Evolutionary conservation across 2,888 invertebrate species (phyloP), one percentile per base, ranked within the genome.

Genomic region (Ichneumoninae sp.): DNA sequence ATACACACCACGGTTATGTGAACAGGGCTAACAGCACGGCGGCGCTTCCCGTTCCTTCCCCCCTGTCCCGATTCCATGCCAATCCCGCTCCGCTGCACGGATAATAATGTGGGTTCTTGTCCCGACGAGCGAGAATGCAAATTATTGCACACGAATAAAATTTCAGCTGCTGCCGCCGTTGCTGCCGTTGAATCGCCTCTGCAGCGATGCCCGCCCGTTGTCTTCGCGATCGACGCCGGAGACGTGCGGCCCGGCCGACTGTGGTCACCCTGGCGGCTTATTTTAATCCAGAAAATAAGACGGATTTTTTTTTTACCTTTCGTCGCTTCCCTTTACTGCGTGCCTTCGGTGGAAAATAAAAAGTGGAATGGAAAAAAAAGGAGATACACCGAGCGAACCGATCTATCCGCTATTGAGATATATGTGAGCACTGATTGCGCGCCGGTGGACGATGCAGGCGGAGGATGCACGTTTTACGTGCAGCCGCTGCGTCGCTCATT

Each of bases 71-170:
- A 82, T 90, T 90, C 89, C 86, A 90, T 89, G 88, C 88, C 91
- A 90, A 91, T 91, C 88, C 89, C 88, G 87, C 89, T 89, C 86
- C 78, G 80, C 83, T 87, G 83, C 85, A 85, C 70, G 85, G 78
- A 85, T 92, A 91, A 92, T 92, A 92, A 92, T 91, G 92, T 90
- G 90, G 91, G 89, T 90, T 91, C 91, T 89, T 89, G 91, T 89
- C 89, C 85, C 88, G 88, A 85, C 88, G 86, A 90, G 88, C 89
- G 88, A 90, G 91, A 91, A 92, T 92, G 92, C 93, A 93, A 93
- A 93, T 93, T 91, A 92, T 91, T 89, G 86, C 87, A 87, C 86
- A 86, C 86, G 89, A 89, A 90, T 89, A 89, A 91, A 89, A 89
- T 88, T 87, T 90, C 90, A 89, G 88, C 90, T 90, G 91, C 88